A percentile compares a stretch with the other conserved stretches of the same genome.
phyloP scores from a whole-genome alignment of 2,797 vertebrate genomes.

The Leucoraja ocellata region DNA sequence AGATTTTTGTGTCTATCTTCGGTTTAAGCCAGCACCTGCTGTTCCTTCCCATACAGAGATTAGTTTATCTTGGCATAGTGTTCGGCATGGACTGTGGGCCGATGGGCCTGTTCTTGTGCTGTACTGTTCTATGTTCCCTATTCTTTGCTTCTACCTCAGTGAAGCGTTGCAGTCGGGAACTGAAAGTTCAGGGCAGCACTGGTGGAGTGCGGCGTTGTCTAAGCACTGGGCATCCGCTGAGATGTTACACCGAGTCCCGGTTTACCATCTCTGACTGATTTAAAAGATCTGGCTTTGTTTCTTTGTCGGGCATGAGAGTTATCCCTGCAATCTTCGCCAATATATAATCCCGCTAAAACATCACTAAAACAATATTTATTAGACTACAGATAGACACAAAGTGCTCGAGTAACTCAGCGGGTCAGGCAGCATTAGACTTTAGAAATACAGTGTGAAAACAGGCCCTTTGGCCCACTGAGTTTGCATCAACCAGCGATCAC shows the following conservation, averaged over 20 bases:
- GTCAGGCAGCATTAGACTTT: no score
- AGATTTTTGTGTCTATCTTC: no score
- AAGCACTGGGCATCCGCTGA: background rate
- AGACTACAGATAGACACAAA: background rate
- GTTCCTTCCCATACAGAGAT: no score
- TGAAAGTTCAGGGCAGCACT: background rate
- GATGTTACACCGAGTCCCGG: background rate
- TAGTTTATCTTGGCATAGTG: no score
- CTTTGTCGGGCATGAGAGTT: background rate
- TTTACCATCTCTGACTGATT: background rate
- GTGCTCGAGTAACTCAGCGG: no score
- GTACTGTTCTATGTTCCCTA: no score
- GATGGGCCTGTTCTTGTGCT: no score
- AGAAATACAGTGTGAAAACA: no score
- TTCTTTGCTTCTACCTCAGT: background rate
- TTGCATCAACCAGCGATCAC: no score
- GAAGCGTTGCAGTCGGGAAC: background rate
- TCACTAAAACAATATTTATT: background rate
- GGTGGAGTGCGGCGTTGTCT: background rate
- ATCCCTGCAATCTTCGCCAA: background rate
- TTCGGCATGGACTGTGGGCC: no score
- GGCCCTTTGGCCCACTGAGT: no score
- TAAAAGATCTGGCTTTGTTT: background rate
- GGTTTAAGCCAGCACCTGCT: no score
- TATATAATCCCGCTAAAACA: background rate